Conservation (phyloP, 2,797 vertebrate species). For the Gephyroberyx darwinii region DNA sequence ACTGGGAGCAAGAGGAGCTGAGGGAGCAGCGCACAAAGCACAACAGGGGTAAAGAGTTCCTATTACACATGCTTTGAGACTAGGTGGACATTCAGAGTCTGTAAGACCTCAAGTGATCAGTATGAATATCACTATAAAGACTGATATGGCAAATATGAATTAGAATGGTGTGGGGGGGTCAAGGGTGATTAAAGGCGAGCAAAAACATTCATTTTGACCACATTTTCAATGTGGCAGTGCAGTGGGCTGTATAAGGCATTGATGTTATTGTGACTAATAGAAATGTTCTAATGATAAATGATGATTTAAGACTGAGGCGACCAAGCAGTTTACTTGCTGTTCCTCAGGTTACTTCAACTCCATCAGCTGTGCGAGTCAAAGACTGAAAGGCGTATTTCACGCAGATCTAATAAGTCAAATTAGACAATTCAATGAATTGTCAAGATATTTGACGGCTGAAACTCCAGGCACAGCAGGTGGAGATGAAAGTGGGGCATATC, state of each 20-base stretch:
- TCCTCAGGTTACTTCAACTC: slow-evolving; percentile 42
- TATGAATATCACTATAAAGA: slow-evolving; percentile 2
- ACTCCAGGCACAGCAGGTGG: slow-evolving; percentile 33
- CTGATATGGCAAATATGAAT: neutral
- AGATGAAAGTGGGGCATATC: slow-evolving; percentile 29
- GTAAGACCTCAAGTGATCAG: slow-evolving; percentile 14
- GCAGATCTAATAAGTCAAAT: slow-evolving; percentile 19
- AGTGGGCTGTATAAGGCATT: slow-evolving; percentile 69
- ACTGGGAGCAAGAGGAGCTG: slow-evolving; percentile 66
- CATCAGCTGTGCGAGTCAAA: slow-evolving; percentile 38
- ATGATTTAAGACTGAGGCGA: slow-evolving; percentile 11
- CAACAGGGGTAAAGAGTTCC: slow-evolving; percentile 7
- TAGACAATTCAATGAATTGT: slow-evolving; percentile 28
- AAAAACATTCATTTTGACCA: slow-evolving; percentile 68
- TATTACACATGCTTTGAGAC: slow-evolving; percentile 26
- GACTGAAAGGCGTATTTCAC: slow-evolving; percentile 14
- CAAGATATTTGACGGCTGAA: slow-evolving; percentile 15
- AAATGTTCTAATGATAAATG: slow-evolving; percentile 10
- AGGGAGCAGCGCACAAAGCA: slow-evolving; percentile 59
- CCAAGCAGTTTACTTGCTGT: slow-evolving; percentile 25
- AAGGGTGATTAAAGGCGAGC: slow-evolving; percentile 41
- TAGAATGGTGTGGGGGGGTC: neutral
- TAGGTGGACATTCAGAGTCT: slow-evolving; percentile 51
- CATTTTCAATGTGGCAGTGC: slow-evolving; percentile 57
- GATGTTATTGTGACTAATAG: slow-evolving; percentile 37